A percentile compares a stretch with the other conserved stretches of the same genome.
Evolutionary conservation across 2,113 vertebrate genomes (phyloP).

Genomic region (Sylvicapra grimmia): DNA sequence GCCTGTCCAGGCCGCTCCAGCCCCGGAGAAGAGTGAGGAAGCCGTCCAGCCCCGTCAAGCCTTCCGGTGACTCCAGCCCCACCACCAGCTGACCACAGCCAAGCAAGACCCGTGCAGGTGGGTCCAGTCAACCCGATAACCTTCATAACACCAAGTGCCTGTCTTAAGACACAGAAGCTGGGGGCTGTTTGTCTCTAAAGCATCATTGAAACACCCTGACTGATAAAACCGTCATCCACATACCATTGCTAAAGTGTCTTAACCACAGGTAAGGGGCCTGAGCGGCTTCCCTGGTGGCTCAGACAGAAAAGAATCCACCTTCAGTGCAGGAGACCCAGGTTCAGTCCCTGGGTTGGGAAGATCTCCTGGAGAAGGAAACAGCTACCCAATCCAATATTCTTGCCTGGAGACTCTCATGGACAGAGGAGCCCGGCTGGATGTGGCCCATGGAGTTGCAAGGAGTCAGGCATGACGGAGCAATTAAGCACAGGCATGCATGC

Average conservation of each 20-base stretch:
- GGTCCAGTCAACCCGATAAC: accelerated
- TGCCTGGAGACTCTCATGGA: neutral
- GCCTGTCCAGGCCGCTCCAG: accelerated
- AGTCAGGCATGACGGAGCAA: neutral
- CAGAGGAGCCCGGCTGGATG: neutral
- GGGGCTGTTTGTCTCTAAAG: neutral
- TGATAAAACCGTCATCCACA: neutral
- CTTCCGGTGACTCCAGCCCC: neutral
- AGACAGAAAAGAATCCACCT: neutral
- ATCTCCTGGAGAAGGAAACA: neutral
- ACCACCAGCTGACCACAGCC: neutral
- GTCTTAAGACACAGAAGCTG: neutral
- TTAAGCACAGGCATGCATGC: accelerated
- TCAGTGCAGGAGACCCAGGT: accelerated
- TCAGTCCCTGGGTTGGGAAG: neutral
- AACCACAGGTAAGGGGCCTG: neutral
- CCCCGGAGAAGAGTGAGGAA: neutral
- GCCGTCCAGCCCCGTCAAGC: accelerated
- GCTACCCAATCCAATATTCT: neutral
- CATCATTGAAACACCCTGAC: neutral
- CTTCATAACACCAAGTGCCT: accelerated
- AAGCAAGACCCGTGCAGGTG: accelerated
- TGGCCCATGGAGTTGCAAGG: neutral
- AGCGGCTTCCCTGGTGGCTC: neutral
- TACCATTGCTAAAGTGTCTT: neutral